A percentile compares a stretch with the other conserved stretches of the same genome.
Evolutionary conservation across 2,797 vertebrate genomes (phyloP).

Genomic region (Otolemur crassicaudatus): DNA sequence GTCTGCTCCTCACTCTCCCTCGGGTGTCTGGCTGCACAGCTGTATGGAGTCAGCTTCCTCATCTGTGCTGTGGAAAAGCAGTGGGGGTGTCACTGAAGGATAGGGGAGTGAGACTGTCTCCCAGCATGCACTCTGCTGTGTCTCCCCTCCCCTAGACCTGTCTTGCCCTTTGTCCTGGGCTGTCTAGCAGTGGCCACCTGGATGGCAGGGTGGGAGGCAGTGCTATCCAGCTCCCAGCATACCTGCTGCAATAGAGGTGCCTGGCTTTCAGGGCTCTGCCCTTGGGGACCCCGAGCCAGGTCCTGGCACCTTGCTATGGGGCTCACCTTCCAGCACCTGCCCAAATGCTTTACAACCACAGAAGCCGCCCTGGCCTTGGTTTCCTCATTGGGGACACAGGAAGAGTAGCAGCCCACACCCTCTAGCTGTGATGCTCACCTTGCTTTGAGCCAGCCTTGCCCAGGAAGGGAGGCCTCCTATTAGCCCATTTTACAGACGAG

Average conservation of each 20-base stretch:
- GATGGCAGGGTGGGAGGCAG: accelerated
- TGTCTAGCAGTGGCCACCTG: accelerated
- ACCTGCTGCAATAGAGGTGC: accelerated
- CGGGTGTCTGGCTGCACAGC: no score
- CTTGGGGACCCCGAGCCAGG: accelerated
- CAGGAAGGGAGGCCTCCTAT: accelerated
- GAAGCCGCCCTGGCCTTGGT: background rate
- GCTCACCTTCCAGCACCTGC: no score
- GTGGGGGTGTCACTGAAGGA: accelerated
- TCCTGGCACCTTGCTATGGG: no score
- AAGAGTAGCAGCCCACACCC: accelerated
- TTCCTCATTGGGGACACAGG: background rate
- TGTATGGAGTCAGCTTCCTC: background rate
- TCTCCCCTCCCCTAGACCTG: background rate
- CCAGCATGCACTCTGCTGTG: accelerated
- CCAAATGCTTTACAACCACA: background rate
- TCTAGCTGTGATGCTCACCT: background rate
- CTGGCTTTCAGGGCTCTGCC: background rate
- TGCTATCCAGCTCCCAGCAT: background rate
- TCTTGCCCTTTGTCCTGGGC: accelerated
- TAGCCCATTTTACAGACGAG: background rate
- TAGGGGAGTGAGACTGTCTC: accelerated
- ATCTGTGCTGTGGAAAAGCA: no score
- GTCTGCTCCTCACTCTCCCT: no score
- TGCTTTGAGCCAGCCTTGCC: background rate